Conservation (phyloP, 2,888 invertebrate genomes). For the Leptarthrus brevirostris region DNA sequence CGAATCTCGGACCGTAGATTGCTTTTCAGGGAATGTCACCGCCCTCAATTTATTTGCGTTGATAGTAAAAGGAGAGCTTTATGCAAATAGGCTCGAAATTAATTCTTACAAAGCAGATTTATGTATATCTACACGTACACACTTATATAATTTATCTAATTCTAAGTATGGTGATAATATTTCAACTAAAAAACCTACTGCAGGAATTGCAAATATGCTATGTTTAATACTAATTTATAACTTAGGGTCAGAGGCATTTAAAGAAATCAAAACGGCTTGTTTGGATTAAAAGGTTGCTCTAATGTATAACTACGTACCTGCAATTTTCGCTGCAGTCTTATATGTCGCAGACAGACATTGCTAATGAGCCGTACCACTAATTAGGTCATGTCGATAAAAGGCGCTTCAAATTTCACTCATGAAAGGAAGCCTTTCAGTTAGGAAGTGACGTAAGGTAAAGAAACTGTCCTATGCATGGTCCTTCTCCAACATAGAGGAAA, state of each 20-base stretch:
- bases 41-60: slow-evolving; percentile 16
- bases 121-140: too few relatives aligned
- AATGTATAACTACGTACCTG: not conserved
- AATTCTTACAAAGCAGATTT: too few relatives aligned
- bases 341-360: not conserved
- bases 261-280: too few relatives aligned
- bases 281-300: slow-evolving; percentile 14
- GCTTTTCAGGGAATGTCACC: not conserved
- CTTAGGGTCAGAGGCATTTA: too few relatives aligned
- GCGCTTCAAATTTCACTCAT: slow-evolving; percentile 46
- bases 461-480: not conserved
- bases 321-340: not conserved
- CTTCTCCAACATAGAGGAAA: not conserved
- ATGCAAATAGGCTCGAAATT: slow-evolving; percentile 9
- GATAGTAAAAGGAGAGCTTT: slow-evolving; percentile 1
- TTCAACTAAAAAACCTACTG: too few relatives aligned
- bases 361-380: slow-evolving; percentile 12
- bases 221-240: too few relatives aligned
- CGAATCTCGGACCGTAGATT: not conserved
- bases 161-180: too few relatives aligned
- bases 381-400: slow-evolving; percentile 47
- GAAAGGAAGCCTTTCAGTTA: slow-evolving; percentile 5
- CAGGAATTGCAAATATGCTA: too few relatives aligned
- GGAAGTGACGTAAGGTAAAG: not conserved
- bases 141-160: too few relatives aligned